These are phyloP conservation scores for Trachelipus rathkii DNA, from an alignment of 1,140 invertebrate species.

Conservation along the genomic window DNA sequence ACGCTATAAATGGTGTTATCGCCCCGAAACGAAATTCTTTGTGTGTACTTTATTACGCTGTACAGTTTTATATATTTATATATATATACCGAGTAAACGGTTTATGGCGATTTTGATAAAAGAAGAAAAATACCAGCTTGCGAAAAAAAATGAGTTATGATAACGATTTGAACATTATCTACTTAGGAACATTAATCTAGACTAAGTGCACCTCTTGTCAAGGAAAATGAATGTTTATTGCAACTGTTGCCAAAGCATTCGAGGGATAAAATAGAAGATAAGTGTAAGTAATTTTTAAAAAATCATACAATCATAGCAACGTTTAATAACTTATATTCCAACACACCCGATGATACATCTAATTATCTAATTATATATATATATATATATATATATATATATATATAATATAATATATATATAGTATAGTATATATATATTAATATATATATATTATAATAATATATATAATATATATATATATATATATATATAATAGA, in stretches of 20 bases:
- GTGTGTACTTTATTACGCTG: neutral
- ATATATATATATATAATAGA: too few species aligned
- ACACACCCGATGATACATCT: too few species aligned
- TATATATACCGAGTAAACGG: too few species aligned
- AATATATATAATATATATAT: too few species aligned
- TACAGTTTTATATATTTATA: neutral
- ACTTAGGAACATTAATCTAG: neutral
- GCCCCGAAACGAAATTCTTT: neutral
- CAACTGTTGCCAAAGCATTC: neutral
- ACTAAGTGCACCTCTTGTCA: neutral
- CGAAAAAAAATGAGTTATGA: neutral
- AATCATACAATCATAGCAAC: too few species aligned
- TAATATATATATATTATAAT: too few species aligned
- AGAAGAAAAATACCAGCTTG: neutral
- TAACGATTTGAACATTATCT: neutral
- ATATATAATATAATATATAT: too few species aligned
- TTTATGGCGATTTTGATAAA: neutral
- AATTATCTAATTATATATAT: too few species aligned
- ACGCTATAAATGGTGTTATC: neutral
- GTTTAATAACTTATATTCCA: too few species aligned
- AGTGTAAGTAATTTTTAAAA: neutral
- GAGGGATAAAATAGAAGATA: neutral
- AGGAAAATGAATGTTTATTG: conserved; percentile 8
- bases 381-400: too few species aligned
- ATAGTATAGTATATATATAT: too few species aligned